Evolutionary conservation across 2,888 invertebrate genomes (phyloP), one percentile per base, ranked within the genome.

Genomic region (Ormyrus rosae): DNA sequence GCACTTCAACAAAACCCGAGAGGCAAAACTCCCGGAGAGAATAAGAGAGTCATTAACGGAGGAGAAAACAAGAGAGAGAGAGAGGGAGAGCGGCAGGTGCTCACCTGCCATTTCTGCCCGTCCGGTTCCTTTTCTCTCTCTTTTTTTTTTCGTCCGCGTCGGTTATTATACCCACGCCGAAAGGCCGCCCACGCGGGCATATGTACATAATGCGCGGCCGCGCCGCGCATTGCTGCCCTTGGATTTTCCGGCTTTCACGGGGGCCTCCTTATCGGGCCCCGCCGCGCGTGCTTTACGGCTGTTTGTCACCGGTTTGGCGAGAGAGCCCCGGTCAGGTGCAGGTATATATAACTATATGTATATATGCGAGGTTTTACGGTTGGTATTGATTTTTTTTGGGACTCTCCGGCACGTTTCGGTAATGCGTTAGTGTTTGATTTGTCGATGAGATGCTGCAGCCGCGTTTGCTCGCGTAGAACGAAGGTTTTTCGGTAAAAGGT

Each of bases 21-120:
- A 61, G 46, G 46, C 5, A 63, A 11, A 45, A 46, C 45, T 19
- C 11, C 63, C 34, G 11, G 48, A 34, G 34, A 11, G 13, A 68
- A 63, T 63, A 63, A 68, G 68, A 68, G 68, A 68, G 53, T 68
- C 68, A 68, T 68, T 68, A 68, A 68, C 55, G 5, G n/a, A 68
- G 13, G 34, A 34, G 45, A 45, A 68, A 55, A 65, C 5, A 65
- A 65, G n/a, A 9, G 46, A 5, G 11, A 5, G 11, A 11, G 67
- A 67, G 64, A 60, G 58, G n/a, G 34, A 60, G 34, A 61, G 34
- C 64, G 63, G 64, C 64, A 64, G 64, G 64, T 63, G 48, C 46
- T 6, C 64, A 51, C 51, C 51, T 51, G 51, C 51, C 63, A 13
- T 13, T 63, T 10, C 13, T 46, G 4, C 34, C 34, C 34, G 34